Evolutionary conservation across 2,113 vertebrate genomes (phyloP).

Genomic region (Callaeas wilsoni): DNA sequence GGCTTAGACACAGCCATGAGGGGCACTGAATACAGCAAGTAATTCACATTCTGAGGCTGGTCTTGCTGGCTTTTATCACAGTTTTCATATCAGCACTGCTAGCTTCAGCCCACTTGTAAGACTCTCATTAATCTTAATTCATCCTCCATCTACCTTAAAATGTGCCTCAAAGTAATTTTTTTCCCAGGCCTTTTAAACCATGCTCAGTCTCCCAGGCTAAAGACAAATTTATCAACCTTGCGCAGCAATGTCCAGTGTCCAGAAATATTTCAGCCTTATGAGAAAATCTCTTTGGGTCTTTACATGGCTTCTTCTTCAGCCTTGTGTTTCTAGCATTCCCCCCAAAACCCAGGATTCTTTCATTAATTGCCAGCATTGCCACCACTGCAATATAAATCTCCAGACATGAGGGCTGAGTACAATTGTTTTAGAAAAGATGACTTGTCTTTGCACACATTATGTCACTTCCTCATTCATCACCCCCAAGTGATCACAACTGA

Average conservation of each 20-base stretch:
- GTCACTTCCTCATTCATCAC: constrained; percentile 82
- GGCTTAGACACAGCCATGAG: not conserved
- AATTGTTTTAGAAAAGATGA: constrained; percentile 79
- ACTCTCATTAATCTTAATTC: constrained; percentile 69
- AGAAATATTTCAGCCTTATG: constrained; percentile 15
- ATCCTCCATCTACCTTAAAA: constrained; percentile 54
- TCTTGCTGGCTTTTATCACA: constrained; percentile 43
- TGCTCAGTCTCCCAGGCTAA: constrained; percentile 36
- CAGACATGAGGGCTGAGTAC: constrained; percentile 62
- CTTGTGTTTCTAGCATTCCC: not conserved
- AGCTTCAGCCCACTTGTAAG: constrained; percentile 42
- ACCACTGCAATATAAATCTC: constrained; percentile 26
- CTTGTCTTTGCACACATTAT: constrained; percentile 72
- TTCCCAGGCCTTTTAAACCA: constrained; percentile 36
- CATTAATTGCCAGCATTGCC: constrained; percentile 69
- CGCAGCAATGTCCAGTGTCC: constrained; percentile 19
- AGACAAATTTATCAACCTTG: constrained; percentile 50
- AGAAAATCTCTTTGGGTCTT: not conserved
- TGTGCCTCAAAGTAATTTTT: constrained; percentile 45
- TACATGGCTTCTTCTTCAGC: not conserved
- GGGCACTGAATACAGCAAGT: not conserved
- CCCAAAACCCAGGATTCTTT: constrained; percentile 57
- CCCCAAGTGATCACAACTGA: constrained; percentile 66
- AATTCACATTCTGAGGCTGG: constrained; percentile 49
- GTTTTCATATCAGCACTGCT: constrained; percentile 27